These are phyloP conservation scores for Heliconius sara DNA, from an alignment of 2,888 invertebrate genomes.

Conservation along the genomic window DNA sequence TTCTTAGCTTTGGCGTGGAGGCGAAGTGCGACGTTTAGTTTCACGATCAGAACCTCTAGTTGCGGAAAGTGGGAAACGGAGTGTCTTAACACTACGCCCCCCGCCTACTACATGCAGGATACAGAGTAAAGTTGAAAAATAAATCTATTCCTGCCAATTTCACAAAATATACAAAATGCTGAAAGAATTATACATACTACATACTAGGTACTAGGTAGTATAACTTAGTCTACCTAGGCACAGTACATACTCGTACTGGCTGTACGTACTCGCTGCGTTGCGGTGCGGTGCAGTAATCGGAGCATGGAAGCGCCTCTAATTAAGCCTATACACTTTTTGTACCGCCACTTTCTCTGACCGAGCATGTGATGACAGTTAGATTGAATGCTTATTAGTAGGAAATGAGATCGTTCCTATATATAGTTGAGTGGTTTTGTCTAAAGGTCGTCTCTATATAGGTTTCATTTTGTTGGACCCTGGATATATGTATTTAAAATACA, in stretches of 20 bases:
- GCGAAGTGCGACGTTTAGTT: too few relatives aligned
- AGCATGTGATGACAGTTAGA: conserved; percentile 31
- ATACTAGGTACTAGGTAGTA: not conserved
- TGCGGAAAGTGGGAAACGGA: too few relatives aligned
- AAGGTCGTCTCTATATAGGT: not conserved
- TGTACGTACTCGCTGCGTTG: conserved; percentile 8
- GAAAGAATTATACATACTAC: too few relatives aligned
- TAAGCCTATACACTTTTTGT: conserved; percentile 29
- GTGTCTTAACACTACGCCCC: too few relatives aligned
- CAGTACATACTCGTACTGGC: not conserved
- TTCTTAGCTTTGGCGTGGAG: too few relatives aligned
- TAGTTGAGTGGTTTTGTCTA: not conserved
- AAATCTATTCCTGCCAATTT: not conserved
- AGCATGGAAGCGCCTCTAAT: conserved; percentile 28
- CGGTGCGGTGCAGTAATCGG: conserved; percentile 14
- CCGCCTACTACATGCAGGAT: too few relatives aligned
- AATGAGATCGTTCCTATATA: not conserved
- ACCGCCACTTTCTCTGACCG: conserved; percentile 26
- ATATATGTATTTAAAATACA: too few relatives aligned
- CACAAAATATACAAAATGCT: not conserved
- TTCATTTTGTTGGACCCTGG: too few relatives aligned
- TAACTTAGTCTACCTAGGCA: not conserved
- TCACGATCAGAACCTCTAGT: too few relatives aligned
- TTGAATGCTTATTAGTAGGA: conserved; percentile 22
- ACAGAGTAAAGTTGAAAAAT: not conserved